Evolutionary conservation across 2,888 invertebrate species (phyloP).

Genomic region (Priocnemis perturbator): DNA sequence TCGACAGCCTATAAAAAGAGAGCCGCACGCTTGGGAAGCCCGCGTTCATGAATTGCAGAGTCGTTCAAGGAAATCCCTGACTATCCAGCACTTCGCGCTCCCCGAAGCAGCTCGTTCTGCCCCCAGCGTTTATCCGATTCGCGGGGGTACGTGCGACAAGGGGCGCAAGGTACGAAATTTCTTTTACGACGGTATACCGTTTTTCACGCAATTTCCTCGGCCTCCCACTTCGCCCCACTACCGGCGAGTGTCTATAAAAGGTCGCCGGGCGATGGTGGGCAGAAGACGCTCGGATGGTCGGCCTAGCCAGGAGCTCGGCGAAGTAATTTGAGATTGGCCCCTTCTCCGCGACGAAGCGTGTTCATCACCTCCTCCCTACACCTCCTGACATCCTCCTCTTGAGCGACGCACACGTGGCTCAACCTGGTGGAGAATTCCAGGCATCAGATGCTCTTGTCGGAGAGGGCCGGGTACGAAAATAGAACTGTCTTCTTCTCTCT

Average conservation of each 20-base stretch:
- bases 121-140: too few species aligned
- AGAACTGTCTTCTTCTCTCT: constrained; percentile 40
- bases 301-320: constrained; percentile 64
- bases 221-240: constrained; percentile 68
- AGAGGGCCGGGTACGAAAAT: constrained; percentile 58
- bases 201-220: constrained; percentile 65
- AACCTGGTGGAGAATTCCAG: constrained; percentile 69
- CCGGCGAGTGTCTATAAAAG: constrained; percentile 73
- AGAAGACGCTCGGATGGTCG: constrained; percentile 59
- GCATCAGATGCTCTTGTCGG: constrained; percentile 46
- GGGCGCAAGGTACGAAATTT: constrained; percentile 11
- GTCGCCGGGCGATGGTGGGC: constrained; percentile 70
- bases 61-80: too few species aligned
- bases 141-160: background rate
- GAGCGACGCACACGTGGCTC: constrained; percentile 53
- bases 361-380: constrained; percentile 37
- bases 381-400: constrained; percentile 29
- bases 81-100: too few species aligned
- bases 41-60: too few species aligned
- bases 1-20: too few species aligned
- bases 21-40: too few species aligned
- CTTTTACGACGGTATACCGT: constrained; percentile 47
- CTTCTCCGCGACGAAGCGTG: constrained; percentile 46
- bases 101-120: too few species aligned
- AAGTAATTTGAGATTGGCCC: constrained; percentile 75